phyloP scores from a whole-genome alignment of 2,888 invertebrate genomes.

The Shargacucullia verbasci region DNA sequence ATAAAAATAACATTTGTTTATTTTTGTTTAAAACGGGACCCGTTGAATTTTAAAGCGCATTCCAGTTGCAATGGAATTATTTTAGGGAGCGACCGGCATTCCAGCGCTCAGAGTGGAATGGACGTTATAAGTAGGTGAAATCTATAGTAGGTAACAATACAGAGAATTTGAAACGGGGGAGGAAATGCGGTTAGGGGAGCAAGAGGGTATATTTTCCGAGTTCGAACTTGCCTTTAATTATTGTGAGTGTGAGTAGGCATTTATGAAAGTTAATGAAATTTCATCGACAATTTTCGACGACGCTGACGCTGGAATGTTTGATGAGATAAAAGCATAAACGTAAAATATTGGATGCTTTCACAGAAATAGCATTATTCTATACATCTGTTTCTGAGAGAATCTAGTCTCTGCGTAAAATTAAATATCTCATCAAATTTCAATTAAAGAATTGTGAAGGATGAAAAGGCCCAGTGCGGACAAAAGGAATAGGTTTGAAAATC shows the following conservation, averaged over 20 bases:
- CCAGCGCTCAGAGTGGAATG: slow-evolving; percentile 35
- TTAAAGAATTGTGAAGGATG: too few relatives aligned
- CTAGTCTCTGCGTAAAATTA: too few relatives aligned
- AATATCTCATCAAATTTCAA: too few relatives aligned
- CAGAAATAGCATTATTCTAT: too few relatives aligned
- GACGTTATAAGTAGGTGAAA: slow-evolving; percentile 32
- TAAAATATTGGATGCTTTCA: too few relatives aligned
- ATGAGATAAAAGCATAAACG: too few relatives aligned
- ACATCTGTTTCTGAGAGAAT: too few relatives aligned
- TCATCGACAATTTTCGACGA: neutral
- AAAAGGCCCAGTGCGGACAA: too few relatives aligned
- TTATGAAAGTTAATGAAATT: neutral
- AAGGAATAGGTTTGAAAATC: too few relatives aligned
- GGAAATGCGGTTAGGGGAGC: slow-evolving; percentile 4
- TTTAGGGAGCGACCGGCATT: slow-evolving; percentile 44
- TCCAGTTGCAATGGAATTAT: slow-evolving; percentile 49
- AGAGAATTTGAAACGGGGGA: slow-evolving; percentile 31
- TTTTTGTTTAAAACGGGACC: slow-evolving; percentile 39
- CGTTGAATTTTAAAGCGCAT: slow-evolving; percentile 47
- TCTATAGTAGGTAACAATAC: slow-evolving; percentile 36
- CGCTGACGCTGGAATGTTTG: too few relatives aligned
- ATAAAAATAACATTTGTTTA: slow-evolving; percentile 32
- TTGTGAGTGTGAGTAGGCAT: neutral
- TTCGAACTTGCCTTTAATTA: neutral
- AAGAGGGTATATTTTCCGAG: neutral